Evolutionary conservation across 2,797 vertebrate genomes (phyloP), one percentile per base, ranked within the genome.

Genomic region (Protosalanx chinensis): DNA sequence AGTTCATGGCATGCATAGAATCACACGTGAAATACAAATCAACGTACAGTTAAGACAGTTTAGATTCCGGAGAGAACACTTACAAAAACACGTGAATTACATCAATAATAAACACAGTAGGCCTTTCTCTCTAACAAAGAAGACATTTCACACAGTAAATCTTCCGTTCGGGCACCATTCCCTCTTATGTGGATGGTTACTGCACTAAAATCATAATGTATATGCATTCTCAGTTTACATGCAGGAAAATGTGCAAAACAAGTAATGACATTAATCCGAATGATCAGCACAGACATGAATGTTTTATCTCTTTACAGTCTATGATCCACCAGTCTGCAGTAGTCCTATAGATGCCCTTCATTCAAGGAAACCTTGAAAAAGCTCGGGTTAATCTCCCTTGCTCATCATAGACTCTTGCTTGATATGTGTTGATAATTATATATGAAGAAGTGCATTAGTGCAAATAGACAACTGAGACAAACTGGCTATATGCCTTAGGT

Each of bases 1-100:
- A 27, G 35, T 67, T 84, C 85, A 72, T 85, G 66, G 85, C 92
- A 93, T 93, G 92, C 91, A 92, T 89, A 91, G 88, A 86, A 91
- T 83, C 82, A 88, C 82, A 90, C 77, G 78, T 20, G 80, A 83
- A 83, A 81, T 72, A 90, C 84, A 83, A 75, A 75, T 75, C 81
- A 87, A 82, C 82, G 72, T 70, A 82, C 81, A 88, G 79, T 84
- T 72, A 73, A 68, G 18, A 33, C 69, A 74, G 66, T 58, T 41
- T 74, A 78, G 79, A 27, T 1, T 27, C 1, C 23, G 23, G 1
- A 67, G 46, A 0, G 10, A 74, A 73, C 68, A 29, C 71, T 67
- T 60, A 81, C 68, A 66, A 68, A 77, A 35, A 72, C 18, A 73
- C 73, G 76, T 51, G 76, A 70, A 80, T 58, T 10, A 37, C 46